Evolutionary conservation across 2,113 vertebrate species (phyloP).

Genomic region (Azemiops feae): DNA sequence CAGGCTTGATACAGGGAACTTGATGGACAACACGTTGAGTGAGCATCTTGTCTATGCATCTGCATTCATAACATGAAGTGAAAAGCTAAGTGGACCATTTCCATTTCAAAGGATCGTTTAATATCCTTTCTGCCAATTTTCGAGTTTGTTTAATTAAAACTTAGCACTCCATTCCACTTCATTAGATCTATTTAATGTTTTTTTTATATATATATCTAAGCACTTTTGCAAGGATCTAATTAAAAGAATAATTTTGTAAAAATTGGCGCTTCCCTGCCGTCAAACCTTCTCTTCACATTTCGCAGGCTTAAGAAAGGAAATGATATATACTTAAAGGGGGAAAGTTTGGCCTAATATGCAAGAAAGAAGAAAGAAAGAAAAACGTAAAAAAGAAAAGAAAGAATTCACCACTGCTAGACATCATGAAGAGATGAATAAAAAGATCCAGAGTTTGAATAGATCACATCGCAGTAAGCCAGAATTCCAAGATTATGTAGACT

Average conservation of each 20-base stretch:
- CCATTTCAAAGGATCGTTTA: constrained; percentile 62
- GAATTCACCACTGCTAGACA: background rate
- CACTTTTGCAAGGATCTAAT: constrained; percentile 55
- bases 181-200: constrained; percentile 59
- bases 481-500: background rate
- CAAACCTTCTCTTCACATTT: constrained; percentile 23
- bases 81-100: constrained; percentile 49
- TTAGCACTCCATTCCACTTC: constrained; percentile 59
- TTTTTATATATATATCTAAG: constrained; percentile 54
- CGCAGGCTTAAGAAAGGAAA: constrained; percentile 46
- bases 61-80: constrained; percentile 27
- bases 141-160: constrained; percentile 66
- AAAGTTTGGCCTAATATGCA: constrained; percentile 29
- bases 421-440: background rate
- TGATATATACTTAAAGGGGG: constrained; percentile 9
- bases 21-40: constrained; percentile 25
- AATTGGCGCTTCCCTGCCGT: constrained; percentile 24
- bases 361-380: constrained; percentile 33
- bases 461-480: background rate
- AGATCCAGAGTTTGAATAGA: background rate
- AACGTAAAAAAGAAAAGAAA: background rate
- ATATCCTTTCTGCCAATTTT: constrained; percentile 56
- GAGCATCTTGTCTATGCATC: constrained; percentile 40
- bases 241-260: constrained; percentile 59
- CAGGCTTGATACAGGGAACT: constrained; percentile 28